phyloP scores from a whole-genome alignment of 2,113 vertebrate species.

The Paratilapia polleni region DNA sequence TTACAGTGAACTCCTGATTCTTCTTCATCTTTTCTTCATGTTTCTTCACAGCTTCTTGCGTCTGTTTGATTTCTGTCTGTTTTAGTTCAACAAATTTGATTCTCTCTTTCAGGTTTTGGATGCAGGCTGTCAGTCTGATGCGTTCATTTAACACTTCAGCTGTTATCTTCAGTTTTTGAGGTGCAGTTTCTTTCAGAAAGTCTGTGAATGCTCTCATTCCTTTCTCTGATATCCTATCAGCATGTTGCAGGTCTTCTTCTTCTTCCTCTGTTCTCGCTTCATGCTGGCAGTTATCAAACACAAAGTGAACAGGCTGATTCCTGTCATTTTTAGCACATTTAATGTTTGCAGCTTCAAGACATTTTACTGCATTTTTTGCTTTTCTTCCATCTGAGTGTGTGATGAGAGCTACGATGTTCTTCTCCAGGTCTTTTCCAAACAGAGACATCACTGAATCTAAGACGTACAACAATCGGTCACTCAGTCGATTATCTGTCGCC shows the following conservation, averaged over 20 bases:
- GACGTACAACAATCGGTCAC: not conserved
- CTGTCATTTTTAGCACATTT: conserved; percentile 18
- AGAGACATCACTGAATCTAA: conserved; percentile 13
- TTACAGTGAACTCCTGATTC: rapidly evolving
- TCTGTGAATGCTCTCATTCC: not conserved
- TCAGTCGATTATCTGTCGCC: not conserved
- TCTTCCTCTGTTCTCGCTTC: not conserved
- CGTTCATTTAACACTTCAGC: not conserved
- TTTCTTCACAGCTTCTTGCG: not conserved
- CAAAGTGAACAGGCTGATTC: not conserved
- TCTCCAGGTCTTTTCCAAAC: conserved; percentile 4
- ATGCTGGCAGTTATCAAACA: conserved; percentile 6
- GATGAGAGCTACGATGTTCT: not conserved
- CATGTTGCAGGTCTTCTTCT: not conserved
- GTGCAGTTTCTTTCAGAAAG: too few species aligned
- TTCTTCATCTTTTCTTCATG: not conserved
- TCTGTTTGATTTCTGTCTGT: not conserved
- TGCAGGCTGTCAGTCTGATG: not conserved
- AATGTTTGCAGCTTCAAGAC: not conserved
- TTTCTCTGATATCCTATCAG: not conserved
- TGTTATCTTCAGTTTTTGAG: not conserved
- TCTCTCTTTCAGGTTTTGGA: not conserved
- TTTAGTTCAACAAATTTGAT: not conserved
- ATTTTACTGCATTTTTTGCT: not conserved
- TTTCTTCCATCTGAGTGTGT: not conserved